Evolutionary conservation across 2,797 vertebrate species (phyloP), one percentile per base, ranked within the genome.

Genomic region (Gobionotothen gibberifrons): DNA sequence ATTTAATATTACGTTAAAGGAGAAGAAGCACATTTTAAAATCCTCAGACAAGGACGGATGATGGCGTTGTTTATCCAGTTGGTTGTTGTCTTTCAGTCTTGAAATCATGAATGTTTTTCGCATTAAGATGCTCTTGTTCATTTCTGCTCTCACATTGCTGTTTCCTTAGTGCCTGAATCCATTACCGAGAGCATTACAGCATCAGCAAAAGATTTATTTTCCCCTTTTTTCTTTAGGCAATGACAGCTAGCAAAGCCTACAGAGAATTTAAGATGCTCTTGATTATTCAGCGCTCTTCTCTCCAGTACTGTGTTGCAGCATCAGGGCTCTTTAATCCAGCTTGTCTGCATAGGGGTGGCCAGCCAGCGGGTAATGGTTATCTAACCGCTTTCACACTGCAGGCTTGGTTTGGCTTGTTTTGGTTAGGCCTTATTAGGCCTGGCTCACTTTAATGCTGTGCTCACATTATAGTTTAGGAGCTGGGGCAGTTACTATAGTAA

Each of bases 101-200:
- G 72, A 52, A 79, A 79, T 65, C 80, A 48, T 22, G 49, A 84
- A 85, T 90, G 80, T 85, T 93, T 92, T 91, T 86, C 83, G 58
- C 86, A 87, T 92, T 87, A 91, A 79, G 47, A 54, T 60, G 69
- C 76, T 86, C 84, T 74, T 93, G 87, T 92, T 91, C 66, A 84
- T 78, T 81, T 90, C 85, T 83, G 32, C 73, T 89, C 73, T 90
- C 84, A 73, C 63, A 59, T 92, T 84, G 64, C 84, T 86, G 54
- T 90, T 87, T 87, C 69, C 86, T 86, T 84, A 69, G 79, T 86
- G 82, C 82, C 84, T 87, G 74, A 70, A 82, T 83, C 62, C 61
- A 74, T 89, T 89, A 88, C 88, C 91, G 76, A 90, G 90, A 83
- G 56, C 87, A 93, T 93, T 90, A 93, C 86, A 80, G 81, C 92